phyloP scores from a whole-genome alignment of 2,113 vertebrate species.

The Psittacula cyanocephala region DNA sequence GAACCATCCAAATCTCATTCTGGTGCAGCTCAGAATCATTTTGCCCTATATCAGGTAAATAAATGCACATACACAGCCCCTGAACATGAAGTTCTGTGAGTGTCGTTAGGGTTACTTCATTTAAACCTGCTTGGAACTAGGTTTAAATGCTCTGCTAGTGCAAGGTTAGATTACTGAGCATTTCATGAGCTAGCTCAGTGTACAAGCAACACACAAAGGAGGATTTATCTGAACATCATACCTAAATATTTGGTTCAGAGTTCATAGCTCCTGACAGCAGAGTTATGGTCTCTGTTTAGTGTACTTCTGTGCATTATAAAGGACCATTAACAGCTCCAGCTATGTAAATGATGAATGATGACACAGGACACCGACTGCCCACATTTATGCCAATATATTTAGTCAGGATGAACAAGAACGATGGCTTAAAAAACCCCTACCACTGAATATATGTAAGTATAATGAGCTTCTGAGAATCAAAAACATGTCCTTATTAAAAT shows the following conservation, averaged over 20 bases:
- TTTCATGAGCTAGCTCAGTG: background rate
- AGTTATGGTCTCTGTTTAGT: background rate
- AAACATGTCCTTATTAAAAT: slow-evolving; percentile 37
- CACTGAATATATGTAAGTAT: slow-evolving; percentile 2
- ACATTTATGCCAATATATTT: slow-evolving; percentile 19
- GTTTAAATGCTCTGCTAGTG: background rate
- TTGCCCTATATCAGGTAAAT: background rate
- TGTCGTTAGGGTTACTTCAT: background rate
- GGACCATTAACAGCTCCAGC: background rate
- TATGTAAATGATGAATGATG: slow-evolving; percentile 29
- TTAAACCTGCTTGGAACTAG: background rate
- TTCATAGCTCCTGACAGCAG: background rate
- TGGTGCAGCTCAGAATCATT: background rate
- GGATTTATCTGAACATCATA: background rate
- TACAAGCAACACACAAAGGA: background rate
- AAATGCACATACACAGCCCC: fast-evolving
- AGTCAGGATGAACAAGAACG: background rate
- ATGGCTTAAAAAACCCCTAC: background rate
- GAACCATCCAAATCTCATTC: background rate
- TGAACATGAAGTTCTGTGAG: background rate
- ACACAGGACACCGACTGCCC: background rate
- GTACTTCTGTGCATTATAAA: background rate
- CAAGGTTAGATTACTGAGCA: background rate
- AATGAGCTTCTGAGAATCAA: slow-evolving; percentile 24
- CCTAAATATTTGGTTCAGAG: background rate